Conservation (phyloP, 2,797 vertebrate species). For the Vespertilio murinus region DNA sequence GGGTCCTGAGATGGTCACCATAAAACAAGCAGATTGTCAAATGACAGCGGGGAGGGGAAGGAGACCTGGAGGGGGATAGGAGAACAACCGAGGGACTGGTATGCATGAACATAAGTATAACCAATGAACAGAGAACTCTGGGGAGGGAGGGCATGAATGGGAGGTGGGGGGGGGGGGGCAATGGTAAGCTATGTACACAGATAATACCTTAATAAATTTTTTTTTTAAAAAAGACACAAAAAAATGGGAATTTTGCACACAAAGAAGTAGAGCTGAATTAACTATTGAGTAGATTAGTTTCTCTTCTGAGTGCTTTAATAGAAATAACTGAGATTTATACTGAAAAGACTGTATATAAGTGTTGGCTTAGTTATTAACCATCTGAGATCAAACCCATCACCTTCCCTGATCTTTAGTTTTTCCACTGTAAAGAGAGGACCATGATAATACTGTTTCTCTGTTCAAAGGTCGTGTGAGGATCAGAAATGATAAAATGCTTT, state of each 20-base stretch:
- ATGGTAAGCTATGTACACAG: too few relatives aligned
- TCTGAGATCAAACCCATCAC: background rate
- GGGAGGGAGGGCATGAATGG: too few relatives aligned
- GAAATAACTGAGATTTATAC: background rate
- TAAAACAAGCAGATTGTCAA: too few relatives aligned
- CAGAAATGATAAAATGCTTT: background rate
- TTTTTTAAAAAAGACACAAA: too few relatives aligned
- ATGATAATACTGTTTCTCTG: background rate
- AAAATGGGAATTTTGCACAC: background rate
- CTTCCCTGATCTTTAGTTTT: background rate
- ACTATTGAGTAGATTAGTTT: background rate
- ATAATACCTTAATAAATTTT: too few relatives aligned
- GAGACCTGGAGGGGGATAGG: too few relatives aligned
- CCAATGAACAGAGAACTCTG: too few relatives aligned
- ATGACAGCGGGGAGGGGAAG: too few relatives aligned
- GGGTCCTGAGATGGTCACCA: too few relatives aligned
- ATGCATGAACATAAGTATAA: too few relatives aligned
- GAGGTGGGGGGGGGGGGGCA: too few relatives aligned
- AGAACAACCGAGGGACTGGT: too few relatives aligned
- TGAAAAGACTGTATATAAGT: background rate
- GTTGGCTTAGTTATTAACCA: background rate
- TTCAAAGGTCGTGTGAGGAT: background rate
- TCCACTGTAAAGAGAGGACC: background rate
- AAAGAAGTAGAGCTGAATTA: background rate
- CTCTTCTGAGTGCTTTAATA: background rate